Base-by-base conservation (phyloP, 1,140 invertebrate species). In the Bicyclus anynana region DNA sequence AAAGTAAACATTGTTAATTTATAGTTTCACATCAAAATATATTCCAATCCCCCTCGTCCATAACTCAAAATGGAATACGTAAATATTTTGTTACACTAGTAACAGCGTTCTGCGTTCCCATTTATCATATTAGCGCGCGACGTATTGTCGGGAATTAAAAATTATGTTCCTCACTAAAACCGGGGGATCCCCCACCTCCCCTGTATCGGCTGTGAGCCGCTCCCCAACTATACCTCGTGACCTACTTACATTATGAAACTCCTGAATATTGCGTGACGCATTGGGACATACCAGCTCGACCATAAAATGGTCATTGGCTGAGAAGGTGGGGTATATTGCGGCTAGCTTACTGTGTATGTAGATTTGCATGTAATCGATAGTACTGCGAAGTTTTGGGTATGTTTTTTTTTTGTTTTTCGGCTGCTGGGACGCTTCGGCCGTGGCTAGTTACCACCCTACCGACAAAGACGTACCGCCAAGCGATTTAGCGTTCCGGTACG, bases 91-190 rank as follows among this genome's bases (percentile, higher is more conserved):
- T 40, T 40, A 14, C 16, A 40, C 37, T 40, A 40, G 37, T 17
- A 40, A 40, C 14, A 40, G 12, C 37, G 13, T 16, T 17, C 0
- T 14, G 12, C 37, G 13, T 16, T 17, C 0, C 37, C 37, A 40
- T 40, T 1, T 40, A 40, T 40, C 37, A 40, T 40, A 40, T 40
- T 40, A 40, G 37, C 14, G 37, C 37, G 37, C 16, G 37, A 5
- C 16, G 27, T 56, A 38, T 48, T 38, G 53, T 48, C 16, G 7
- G n/a, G 44, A 56, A 56, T 56, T 42, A 46, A 26, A 47, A 46
- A 54, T 54, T 29, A 42, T 56, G 20, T 40, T 20, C 12, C 40
- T 48, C 35, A 33, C 26, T 40, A 27, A 50, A 21, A n/a, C n/a
- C 38, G 14, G 1, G 23, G 37, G 13, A 42, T 42, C 42, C 23